Base-by-base conservation (phyloP, 2,113 vertebrate species). In the Rhizomys pruinosus region DNA sequence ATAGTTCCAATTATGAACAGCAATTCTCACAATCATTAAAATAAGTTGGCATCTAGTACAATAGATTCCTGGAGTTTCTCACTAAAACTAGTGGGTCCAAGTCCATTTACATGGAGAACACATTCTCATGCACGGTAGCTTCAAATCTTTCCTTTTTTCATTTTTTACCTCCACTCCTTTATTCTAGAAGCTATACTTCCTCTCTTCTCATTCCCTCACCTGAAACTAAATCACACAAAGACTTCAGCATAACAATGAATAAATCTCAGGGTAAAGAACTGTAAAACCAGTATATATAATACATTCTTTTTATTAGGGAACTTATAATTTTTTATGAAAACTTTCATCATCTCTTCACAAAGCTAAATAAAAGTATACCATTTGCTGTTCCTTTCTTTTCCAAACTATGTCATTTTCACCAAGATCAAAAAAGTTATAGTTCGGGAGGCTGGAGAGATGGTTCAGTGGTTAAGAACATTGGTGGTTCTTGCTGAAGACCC, bases 211-310 rank as follows among this genome's bases (percentile, higher is more conserved):
- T 39, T 57, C 25, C 61, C 42, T 10, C 87, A 59, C 59, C 25
- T 3, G n/a, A 73, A 55, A 79, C 85, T 87, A 95, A 84, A 32
- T 13, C 73, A 81, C 47, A 89, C n/a, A 92, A 89, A 89, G 71
- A 87, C 39, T 93, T 78, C 29, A 94, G 29, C 52, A 6, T 47
- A 81, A 77, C 4, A 80, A 5, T 90, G n/a, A 88, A 57, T 61
- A 73, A 94, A 88, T 32, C 57, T 82, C 74, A 74, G 47, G 20
- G 42, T 66, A 80, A 79, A 90, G 34, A 52, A 87, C 59, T 76
- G 3, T 34, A 87, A 90, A 92, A 34, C 34, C 25, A 80, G 59
- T 7, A 79, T 17, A n/a, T 34, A 71, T 34, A 91, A 87, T 16
- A 76, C n/a, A 64, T 61, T 57, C 17, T 81, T 22, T 89, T 77